Evolutionary conservation across 2,888 invertebrate genomes (phyloP).

Genomic region (Drosophila putrida): DNA sequence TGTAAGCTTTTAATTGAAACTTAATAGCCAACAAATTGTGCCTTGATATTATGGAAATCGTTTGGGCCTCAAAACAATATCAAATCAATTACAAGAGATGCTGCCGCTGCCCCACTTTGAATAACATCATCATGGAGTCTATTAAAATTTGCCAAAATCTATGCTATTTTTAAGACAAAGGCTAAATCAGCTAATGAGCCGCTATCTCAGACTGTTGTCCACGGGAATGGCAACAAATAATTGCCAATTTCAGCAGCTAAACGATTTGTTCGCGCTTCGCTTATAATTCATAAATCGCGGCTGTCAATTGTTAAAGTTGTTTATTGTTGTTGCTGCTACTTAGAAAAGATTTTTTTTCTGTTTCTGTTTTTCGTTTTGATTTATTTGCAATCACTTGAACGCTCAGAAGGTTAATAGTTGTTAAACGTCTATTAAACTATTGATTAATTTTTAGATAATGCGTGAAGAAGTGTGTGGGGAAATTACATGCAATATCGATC

Average conservation of each 20-base stretch:
- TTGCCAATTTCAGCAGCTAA: slow-evolving; percentile 65
- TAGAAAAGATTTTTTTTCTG: slow-evolving; percentile 31
- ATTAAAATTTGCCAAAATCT: slow-evolving; percentile 5
- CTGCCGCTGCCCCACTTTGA: slow-evolving; percentile 8
- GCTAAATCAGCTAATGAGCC: slow-evolving; percentile 40
- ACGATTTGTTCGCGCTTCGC: slow-evolving; percentile 70
- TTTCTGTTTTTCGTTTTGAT: slow-evolving; percentile 43
- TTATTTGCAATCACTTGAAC: slow-evolving; percentile 72
- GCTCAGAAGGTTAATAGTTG: slow-evolving; percentile 75
- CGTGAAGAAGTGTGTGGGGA: slow-evolving; percentile 17
- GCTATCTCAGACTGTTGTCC: slow-evolving; percentile 26
- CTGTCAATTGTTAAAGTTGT: slow-evolving; percentile 38
- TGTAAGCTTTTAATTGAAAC: slow-evolving; percentile 69
- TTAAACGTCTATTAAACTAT: slow-evolving; percentile 67
- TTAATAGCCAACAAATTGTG: slow-evolving; percentile 60
- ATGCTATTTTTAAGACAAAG: slow-evolving; percentile 46
- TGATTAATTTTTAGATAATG: slow-evolving; percentile 71
- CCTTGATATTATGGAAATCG: slow-evolving; percentile 71
- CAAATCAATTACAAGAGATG: slow-evolving; percentile 51
- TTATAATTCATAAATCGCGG: slow-evolving; percentile 58
- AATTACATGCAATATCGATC: slow-evolving; percentile 40
- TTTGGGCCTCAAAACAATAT: slow-evolving; percentile 33
- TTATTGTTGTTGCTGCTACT: slow-evolving; percentile 35
- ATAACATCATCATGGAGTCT: background rate
- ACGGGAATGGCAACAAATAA: slow-evolving; percentile 61